phyloP scores from a whole-genome alignment of 2,888 invertebrate species.

The Petrolisthes cinctipes region DNA sequence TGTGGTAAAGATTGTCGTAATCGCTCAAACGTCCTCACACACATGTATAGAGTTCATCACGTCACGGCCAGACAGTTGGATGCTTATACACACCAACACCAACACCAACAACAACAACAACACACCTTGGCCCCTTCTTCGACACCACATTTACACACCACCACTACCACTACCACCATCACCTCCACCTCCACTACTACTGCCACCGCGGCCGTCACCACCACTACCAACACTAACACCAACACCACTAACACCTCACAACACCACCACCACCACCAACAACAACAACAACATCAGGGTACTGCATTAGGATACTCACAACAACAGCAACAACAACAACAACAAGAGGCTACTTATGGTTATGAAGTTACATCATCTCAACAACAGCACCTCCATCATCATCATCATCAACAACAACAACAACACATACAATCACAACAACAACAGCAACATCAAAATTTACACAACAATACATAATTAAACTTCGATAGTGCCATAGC shows the following conservation, averaged over 20 bases:
- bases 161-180: background rate
- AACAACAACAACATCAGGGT: constrained; percentile 16
- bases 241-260: no score
- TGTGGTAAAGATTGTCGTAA: constrained; percentile 62
- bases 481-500: no score
- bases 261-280: no score
- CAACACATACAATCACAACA: background rate
- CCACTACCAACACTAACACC: no score
- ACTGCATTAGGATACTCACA: background rate
- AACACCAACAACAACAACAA: background rate
- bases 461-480: constrained; percentile 1
- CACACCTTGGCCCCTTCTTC: background rate
- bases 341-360: background rate
- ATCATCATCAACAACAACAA: constrained; percentile 11
- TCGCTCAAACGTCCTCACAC: constrained; percentile 60
- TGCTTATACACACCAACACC: constrained; percentile 42
- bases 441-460: background rate
- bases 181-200: background rate
- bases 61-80: constrained; percentile 57
- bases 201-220: no score
- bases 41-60: constrained; percentile 61
- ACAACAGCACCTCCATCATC: constrained; percentile 6
- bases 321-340: constrained; percentile 29
- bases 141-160: constrained; percentile 3
- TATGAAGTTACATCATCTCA: background rate